Conservation (phyloP, 2,888 invertebrate genomes). For the Orchestes rusci region DNA sequence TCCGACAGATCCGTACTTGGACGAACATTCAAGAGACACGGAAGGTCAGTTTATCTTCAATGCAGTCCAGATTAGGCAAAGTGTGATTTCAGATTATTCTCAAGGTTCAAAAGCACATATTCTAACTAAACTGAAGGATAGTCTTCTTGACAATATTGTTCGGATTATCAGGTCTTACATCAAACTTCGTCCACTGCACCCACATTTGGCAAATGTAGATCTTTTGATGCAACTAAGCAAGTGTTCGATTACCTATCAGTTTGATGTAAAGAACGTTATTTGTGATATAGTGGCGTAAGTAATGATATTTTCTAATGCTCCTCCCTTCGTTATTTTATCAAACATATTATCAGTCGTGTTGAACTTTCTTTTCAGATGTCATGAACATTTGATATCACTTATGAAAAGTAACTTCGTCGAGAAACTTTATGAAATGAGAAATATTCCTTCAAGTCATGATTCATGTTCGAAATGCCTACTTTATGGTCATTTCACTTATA, state of each 20-base stretch:
- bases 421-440: slow-evolving; percentile 33
- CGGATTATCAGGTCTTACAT: slow-evolving; percentile 30
- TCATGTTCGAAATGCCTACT: slow-evolving; percentile 35
- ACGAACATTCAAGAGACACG: no score
- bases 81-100: no score
- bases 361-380: slow-evolving; percentile 28
- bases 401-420: slow-evolving; percentile 38
- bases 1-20: no score
- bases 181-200: slow-evolving; percentile 27
- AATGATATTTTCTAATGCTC: neutral
- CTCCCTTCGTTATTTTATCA: neutral
- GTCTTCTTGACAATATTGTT: slow-evolving; percentile 30
- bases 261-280: slow-evolving; percentile 11
- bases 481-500: slow-evolving; percentile 31
- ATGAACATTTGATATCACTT: slow-evolving; percentile 37
- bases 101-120: no score
- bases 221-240: slow-evolving; percentile 31
- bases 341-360: neutral
- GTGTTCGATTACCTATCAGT: slow-evolving; percentile 18
- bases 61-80: no score
- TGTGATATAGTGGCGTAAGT: slow-evolving; percentile 18
- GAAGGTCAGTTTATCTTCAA: no score
- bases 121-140: slow-evolving; percentile 24
- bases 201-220: slow-evolving; percentile 29
- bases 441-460: slow-evolving; percentile 27